phyloP scores from a whole-genome alignment of 2,888 invertebrate species.

The Lysandra coridon region DNA sequence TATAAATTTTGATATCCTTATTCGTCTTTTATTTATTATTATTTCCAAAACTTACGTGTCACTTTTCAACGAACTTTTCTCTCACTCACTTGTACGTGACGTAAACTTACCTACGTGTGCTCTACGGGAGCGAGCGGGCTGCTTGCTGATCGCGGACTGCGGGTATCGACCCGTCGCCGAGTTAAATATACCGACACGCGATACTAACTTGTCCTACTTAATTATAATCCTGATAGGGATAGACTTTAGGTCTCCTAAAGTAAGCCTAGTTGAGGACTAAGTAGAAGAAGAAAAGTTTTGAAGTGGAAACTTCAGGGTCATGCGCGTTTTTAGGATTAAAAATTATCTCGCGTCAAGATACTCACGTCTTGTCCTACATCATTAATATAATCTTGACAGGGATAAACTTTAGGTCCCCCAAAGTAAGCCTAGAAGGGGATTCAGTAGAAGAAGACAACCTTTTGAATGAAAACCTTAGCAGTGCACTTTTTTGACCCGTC shows the following conservation, averaged over 20 bases:
- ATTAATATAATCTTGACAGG: background rate
- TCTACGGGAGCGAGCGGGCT: constrained; percentile 40
- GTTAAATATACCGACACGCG: constrained; percentile 66
- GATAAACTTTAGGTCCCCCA: background rate
- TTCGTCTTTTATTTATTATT: background rate
- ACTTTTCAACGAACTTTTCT: background rate
- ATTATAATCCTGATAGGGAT: constrained; percentile 1
- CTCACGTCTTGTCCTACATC: background rate
- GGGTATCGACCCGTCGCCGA: constrained; percentile 67
- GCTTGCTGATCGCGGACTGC: constrained; percentile 64
- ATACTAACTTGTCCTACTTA: constrained; percentile 45
- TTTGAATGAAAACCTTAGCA: no score
- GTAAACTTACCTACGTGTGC: constrained; percentile 32
- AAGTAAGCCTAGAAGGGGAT: no score
- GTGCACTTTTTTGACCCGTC: no score
- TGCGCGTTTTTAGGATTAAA: no score
- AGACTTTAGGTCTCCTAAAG: background rate
- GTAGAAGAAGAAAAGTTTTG: no score
- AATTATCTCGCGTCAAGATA: no score
- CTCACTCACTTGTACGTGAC: background rate
- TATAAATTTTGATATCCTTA: no score
- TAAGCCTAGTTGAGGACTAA: no score
- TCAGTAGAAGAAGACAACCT: no score
- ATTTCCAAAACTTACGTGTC: background rate
- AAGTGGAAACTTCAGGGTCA: no score